Conservation (phyloP, 2,113 vertebrate genomes). For the Cygnus atratus region DNA sequence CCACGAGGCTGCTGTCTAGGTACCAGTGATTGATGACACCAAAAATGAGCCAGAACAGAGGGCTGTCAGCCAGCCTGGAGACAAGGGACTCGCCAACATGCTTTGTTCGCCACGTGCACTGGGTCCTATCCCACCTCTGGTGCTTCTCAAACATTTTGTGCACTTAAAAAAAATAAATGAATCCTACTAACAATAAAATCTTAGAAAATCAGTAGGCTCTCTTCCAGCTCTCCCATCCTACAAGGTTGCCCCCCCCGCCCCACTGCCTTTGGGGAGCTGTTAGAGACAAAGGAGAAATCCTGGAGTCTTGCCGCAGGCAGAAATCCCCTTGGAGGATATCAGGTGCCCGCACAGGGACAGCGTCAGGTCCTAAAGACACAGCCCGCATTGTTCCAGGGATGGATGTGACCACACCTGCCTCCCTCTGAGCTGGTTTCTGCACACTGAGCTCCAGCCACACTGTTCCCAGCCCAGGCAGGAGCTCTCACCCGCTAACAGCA, state of each 20-base stretch:
- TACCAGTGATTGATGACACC: constrained; percentile 63
- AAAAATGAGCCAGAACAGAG: constrained; percentile 57
- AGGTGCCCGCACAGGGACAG: neutral
- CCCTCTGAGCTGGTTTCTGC: neutral
- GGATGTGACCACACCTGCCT: neutral
- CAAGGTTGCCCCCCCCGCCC: neutral
- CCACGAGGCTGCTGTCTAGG: neutral
- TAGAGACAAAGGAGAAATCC: neutral
- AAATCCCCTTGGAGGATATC: neutral
- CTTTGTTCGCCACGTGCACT: neutral
- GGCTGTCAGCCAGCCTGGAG: constrained; percentile 26
- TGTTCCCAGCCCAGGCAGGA: neutral
- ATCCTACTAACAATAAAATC: neutral
- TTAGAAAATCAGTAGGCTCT: neutral
- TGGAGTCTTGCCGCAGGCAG: neutral
- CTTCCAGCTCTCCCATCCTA: neutral
- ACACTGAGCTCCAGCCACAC: neutral
- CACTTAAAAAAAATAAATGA: neutral
- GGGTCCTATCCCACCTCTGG: neutral
- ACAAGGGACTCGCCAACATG: neutral
- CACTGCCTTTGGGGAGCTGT: neutral
- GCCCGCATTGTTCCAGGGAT: neutral
- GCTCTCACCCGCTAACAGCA: too few species aligned
- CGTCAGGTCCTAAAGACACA: neutral
- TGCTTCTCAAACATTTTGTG: constrained; percentile 10